Evolutionary conservation across 1,140 invertebrate species (phyloP), one percentile per base, ranked within the genome.

Genomic region (Helicoverpa armigera): DNA sequence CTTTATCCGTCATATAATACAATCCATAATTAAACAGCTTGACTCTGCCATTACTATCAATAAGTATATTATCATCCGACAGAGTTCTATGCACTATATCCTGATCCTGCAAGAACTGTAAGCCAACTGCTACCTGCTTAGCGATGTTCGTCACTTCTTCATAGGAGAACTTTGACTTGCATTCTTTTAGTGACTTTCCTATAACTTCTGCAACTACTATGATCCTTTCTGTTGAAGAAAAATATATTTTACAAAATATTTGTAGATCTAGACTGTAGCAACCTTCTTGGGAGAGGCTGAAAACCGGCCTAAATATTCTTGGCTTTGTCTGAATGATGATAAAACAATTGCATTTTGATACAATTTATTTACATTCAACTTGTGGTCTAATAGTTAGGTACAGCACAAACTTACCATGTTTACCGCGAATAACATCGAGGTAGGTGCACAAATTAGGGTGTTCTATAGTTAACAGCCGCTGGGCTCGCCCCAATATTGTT

Each of bases 1-100:
- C 98, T 89, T 95, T 95, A 87, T 97, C 97, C 23, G 98, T 99
- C 97, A 99, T 99, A 89, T 98, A 97, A 95, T 98, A 98, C 72
- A 99, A 93, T 11, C 98, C 99, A 96, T 98, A 99, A 94, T 99
- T 98, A 86, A 98, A 98, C 43, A 99, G 89, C 91, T 99, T 98
- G 0, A 98, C 96, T 88, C 96, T 95, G 51, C 96, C 96, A 86
- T 96, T 94, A 54, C 95, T 95, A 90, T 98, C 97, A 14, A 99
- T 91, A 11, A 99, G 94, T 85, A 99, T 97, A 94, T 98, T 98
- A 82, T 98, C 97, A 76, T 97, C 96, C 82, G 96, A 97, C 23
- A 99, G 93, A 94, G 97, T 98, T 83, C 98, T 96, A 89, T 98
- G 97, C 11, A 97, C 97, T 63, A 99, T 96, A 70, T 96, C 96